Conservation (phyloP, 1,140 invertebrate species). For the Bilobella aurantiaca region DNA sequence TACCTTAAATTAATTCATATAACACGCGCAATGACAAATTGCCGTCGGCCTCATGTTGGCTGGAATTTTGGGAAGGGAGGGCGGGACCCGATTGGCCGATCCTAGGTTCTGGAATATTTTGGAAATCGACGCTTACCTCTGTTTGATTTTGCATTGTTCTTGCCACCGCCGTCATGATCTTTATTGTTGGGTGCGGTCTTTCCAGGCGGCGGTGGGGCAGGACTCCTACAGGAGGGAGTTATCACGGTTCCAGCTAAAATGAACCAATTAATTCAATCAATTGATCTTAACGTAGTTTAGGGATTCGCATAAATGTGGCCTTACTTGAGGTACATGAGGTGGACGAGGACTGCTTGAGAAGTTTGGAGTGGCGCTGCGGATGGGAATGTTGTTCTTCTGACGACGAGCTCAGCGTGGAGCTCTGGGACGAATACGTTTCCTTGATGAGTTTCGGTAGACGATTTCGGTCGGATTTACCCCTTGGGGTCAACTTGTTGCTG, state of each 20-base stretch:
- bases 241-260: neutral
- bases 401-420: neutral
- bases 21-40: too few relatives aligned
- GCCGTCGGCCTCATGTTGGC: too few relatives aligned
- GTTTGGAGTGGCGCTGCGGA: neutral
- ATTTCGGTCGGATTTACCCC: neutral
- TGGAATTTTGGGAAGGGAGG: too few relatives aligned
- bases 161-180: too few relatives aligned
- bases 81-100: too few relatives aligned
- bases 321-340: neutral
- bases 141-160: too few relatives aligned
- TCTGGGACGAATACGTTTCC: neutral
- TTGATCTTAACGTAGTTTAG: too few relatives aligned
- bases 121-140: too few relatives aligned
- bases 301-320: neutral
- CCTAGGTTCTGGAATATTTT: too few relatives aligned
- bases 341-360: neutral
- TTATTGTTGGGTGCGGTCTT: too few relatives aligned
- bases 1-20: neutral
- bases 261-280: neutral
- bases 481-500: neutral
- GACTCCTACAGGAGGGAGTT: neutral
- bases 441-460: neutral
- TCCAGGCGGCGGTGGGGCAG: neutral
- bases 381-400: conserved; percentile 4